A percentile compares a stretch with the other conserved stretches of the same genome.
Conservation (phyloP, 2,113 vertebrate species). For the Chlorodrepanis virens region DNA sequence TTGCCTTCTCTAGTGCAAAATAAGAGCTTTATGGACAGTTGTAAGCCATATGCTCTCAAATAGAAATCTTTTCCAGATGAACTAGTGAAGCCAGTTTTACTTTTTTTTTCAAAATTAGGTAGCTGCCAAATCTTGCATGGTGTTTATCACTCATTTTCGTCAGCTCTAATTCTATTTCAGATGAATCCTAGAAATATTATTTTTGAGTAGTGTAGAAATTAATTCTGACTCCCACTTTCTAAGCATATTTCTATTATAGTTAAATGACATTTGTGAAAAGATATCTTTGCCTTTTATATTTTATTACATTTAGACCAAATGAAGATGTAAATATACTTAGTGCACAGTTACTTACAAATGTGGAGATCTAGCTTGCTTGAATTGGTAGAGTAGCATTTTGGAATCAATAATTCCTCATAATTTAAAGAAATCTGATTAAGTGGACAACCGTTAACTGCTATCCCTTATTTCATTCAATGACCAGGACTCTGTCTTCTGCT, state of each 20-base stretch:
- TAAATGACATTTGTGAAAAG: neutral
- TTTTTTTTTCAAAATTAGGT: neutral
- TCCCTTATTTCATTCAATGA: neutral
- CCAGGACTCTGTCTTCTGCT: neutral
- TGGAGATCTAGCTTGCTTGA: neutral
- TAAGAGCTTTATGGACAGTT: neutral
- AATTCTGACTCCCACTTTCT: neutral
- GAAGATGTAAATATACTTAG: neutral
- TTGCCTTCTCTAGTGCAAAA: neutral
- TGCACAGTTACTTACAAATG: neutral
- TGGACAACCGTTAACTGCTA: neutral
- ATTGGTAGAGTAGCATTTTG: neutral
- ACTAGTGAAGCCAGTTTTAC: neutral
- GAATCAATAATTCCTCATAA: neutral
- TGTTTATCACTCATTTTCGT: neutral
- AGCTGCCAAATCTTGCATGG: neutral
- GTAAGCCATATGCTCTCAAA: neutral
- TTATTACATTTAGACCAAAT: neutral
- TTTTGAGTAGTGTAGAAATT: neutral
- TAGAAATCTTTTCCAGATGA: neutral
- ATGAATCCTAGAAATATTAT: neutral
- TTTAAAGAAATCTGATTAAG: neutral
- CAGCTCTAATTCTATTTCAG: neutral
- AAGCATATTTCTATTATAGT: neutral
- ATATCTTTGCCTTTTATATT: neutral